phyloP scores from a whole-genome alignment of 2,888 invertebrate species.

The Agrotis puta region DNA sequence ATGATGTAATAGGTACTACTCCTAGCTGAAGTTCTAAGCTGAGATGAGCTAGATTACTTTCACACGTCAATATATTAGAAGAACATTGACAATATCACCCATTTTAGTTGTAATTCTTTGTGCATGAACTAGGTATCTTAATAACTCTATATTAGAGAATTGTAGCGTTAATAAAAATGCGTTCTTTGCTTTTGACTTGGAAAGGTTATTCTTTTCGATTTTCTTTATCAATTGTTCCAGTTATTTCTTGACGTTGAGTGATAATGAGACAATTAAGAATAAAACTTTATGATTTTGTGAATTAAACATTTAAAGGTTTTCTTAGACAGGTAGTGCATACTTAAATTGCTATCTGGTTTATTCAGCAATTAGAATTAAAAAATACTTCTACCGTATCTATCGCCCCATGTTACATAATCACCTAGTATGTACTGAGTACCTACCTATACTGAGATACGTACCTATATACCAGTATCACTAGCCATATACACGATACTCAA shows the following conservation, averaged over 20 bases:
- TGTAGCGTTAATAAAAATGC: not conserved
- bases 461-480: slow-evolving; percentile 22
- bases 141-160: too few relatives aligned
- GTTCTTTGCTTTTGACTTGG: not conserved
- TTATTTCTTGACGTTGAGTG: not conserved
- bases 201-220: not conserved
- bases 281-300: not conserved
- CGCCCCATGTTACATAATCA: slow-evolving; percentile 57
- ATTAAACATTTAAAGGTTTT: not conserved
- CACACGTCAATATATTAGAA: not conserved
- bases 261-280: not conserved
- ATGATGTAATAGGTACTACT: not conserved
- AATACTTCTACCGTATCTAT: not conserved
- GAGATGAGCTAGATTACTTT: not conserved
- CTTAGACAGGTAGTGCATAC: not conserved
- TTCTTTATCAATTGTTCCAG: not conserved
- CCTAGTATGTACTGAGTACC: slow-evolving; percentile 20
- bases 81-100: not conserved
- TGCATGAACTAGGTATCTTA: too few relatives aligned
- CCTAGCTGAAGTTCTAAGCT: not conserved
- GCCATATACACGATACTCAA: slow-evolving; percentile 50
- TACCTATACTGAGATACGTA: slow-evolving; percentile 36
- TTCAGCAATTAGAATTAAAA: not conserved
- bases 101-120: not conserved
- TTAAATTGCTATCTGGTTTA: not conserved